Evolutionary conservation across 1,140 invertebrate species (phyloP).

Genomic region (Drepana arcuata): DNA sequence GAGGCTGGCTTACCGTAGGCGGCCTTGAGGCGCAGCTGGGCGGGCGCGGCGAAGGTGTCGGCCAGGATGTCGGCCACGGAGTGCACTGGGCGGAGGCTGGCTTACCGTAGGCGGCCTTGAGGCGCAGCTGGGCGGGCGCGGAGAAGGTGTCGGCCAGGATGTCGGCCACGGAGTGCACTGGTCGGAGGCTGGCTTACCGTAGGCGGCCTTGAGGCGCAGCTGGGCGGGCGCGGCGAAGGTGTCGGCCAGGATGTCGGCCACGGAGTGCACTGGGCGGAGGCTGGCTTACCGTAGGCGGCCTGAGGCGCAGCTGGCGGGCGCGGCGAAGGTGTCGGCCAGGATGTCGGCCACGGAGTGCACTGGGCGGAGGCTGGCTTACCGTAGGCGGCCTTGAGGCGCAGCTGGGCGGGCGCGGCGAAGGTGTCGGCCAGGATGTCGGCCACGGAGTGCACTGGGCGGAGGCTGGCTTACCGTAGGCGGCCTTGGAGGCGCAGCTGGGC

Average conservation of each 20-base stretch:
- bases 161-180: constrained; percentile 86
- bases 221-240: constrained; percentile 83
- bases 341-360: constrained; percentile 90
- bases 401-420: constrained; percentile 79
- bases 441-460: constrained; percentile 84
- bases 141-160: constrained; percentile 89
- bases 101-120: constrained; percentile 85
- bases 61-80: constrained; percentile 89
- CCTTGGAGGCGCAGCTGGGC: constrained; percentile 78
- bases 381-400: constrained; percentile 83
- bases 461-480: constrained; percentile 82
- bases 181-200: constrained; percentile 80
- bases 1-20: constrained; percentile 81
- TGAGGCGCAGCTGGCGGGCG: constrained; percentile 76
- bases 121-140: constrained; percentile 74
- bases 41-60: constrained; percentile 84
- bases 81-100: constrained; percentile 79
- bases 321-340: constrained; percentile 88
- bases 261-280: constrained; percentile 81
- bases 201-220: constrained; percentile 80
- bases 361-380: too few relatives aligned
- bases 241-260: constrained; percentile 89
- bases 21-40: constrained; percentile 78
- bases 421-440: constrained; percentile 90
- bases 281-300: constrained; percentile 22